Evolutionary conservation across 1,140 invertebrate genomes (phyloP), one percentile per base, ranked within the genome.

Genomic region (Leptinotarsa lineolata): DNA sequence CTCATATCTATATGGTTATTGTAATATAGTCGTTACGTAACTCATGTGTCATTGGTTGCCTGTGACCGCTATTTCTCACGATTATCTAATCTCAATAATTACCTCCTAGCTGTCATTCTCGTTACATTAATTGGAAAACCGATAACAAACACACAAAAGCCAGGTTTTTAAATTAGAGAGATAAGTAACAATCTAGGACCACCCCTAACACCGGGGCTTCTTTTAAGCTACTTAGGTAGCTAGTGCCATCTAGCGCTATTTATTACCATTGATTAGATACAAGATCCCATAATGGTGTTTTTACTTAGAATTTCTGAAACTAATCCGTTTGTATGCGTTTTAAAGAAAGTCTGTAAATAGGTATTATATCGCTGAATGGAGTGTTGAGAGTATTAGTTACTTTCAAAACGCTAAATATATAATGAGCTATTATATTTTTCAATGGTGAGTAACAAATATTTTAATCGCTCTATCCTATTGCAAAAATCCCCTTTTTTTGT

Each of bases 71-170:
- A 66, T 66, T 39, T 66, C 64, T 66, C 39, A 66, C 5, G n/a
- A 16, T 16, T 66, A 66, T 66, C 64, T 66, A 66, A 66, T 39
- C 64, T 66, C 39, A 39, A 18, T 66, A 66, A 39, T 66, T 66
- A 66, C 64, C 64, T 66, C 44, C 18, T 16, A 39, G n/a, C 64
- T 66, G 39, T 66, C 64, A 66, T 39, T 39, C 22, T 24, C 64
- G 22, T 66, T 44, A 39, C 64, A 18, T 66, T 66, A 66, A 66
- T 66, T 66, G 64, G 64, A 66, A 66, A 66, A 39, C 22, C 18
- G 64, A 66, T 66, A 66, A 66, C 64, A 66, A 66, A 66, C 64
- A 66, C 18, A 66, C 64, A 66, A 66, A 66, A 39, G 64, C 22
- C 39, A 66, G 39, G 22, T 66, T 66, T 44, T 39, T 66, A 66